These are phyloP conservation scores for Sebastes ruberrimus DNA, from an alignment of 2,797 vertebrate genomes.

Conservation along the genomic window DNA sequence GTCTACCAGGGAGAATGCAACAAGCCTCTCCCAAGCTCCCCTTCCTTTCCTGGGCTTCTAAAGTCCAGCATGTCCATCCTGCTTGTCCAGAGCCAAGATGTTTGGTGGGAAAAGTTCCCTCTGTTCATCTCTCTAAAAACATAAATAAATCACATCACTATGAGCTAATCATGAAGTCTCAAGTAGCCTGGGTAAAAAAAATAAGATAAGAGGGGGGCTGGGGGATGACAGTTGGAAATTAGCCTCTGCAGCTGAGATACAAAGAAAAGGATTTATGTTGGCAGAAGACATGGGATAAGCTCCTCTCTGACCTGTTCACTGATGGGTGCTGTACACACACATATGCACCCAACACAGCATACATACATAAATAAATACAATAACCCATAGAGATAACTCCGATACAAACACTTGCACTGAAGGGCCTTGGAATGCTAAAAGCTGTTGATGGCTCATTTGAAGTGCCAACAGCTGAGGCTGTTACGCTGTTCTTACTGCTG, in stretches of 20 bases:
- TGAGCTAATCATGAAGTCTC: constrained; percentile 82
- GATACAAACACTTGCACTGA: constrained; percentile 60
- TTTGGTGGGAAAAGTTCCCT: constrained; percentile 83
- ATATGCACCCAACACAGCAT: constrained; percentile 24
- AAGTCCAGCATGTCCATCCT: constrained; percentile 71
- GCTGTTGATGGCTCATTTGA: constrained; percentile 82
- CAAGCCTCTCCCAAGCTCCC: constrained; percentile 62
- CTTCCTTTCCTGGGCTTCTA: constrained; percentile 54
- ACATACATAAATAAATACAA: constrained; percentile 46
- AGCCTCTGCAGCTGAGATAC: constrained; percentile 67
- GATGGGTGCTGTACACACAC: constrained; percentile 37
- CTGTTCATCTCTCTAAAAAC: constrained; percentile 80
- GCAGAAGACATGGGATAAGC: constrained; percentile 54
- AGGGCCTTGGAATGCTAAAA: constrained; percentile 71
- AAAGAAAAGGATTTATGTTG: constrained; percentile 62
- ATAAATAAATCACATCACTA: constrained; percentile 85
- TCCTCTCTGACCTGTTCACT: constrained; percentile 52
- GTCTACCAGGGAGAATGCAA: constrained; percentile 70
- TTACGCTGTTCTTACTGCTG: constrained; percentile 62
- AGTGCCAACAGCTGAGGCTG: constrained; percentile 81
- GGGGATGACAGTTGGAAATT: constrained; percentile 63
- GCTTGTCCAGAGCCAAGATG: constrained; percentile 76
- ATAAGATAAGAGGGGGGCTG: not conserved
- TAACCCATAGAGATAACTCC: constrained; percentile 58
- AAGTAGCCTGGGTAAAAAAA: constrained; percentile 65